Evolutionary conservation across 1,140 invertebrate genomes (phyloP).

Genomic region (Drosophila varians): DNA sequence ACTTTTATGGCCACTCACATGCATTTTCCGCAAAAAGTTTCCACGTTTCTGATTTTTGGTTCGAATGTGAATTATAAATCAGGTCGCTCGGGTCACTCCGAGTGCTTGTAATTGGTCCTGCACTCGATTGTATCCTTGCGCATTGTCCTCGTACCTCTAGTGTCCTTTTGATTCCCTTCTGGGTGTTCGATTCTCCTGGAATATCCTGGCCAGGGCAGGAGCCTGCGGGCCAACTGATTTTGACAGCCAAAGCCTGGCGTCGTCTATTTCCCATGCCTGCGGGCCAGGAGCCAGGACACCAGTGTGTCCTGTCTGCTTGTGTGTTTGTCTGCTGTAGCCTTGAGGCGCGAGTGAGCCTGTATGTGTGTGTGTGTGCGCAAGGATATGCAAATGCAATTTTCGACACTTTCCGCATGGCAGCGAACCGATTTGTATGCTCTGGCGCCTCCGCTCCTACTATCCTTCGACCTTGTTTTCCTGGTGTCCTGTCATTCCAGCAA

Average conservation of each 20-base stretch:
- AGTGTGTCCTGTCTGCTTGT: background rate
- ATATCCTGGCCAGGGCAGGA: background rate
- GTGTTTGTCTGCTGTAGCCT: background rate
- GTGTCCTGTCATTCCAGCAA: background rate
- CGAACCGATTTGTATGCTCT: constrained; percentile 57
- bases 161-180: background rate
- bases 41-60: background rate
- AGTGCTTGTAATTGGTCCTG: background rate
- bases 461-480: background rate
- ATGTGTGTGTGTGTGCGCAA: constrained; percentile 50
- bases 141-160: background rate
- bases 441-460: constrained; percentile 2
- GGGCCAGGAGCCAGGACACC: background rate
- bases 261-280: background rate
- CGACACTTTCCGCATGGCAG: constrained; percentile 69
- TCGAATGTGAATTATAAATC: background rate
- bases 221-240: background rate
- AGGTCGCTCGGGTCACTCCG: background rate
- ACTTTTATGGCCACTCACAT: background rate
- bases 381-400: constrained; percentile 77
- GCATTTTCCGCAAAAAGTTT: background rate
- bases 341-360: background rate
- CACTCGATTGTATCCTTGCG: background rate
- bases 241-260: background rate
- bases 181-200: background rate